Evolutionary conservation across 2,888 invertebrate species (phyloP).

Genomic region (Drosophila macrospina): DNA sequence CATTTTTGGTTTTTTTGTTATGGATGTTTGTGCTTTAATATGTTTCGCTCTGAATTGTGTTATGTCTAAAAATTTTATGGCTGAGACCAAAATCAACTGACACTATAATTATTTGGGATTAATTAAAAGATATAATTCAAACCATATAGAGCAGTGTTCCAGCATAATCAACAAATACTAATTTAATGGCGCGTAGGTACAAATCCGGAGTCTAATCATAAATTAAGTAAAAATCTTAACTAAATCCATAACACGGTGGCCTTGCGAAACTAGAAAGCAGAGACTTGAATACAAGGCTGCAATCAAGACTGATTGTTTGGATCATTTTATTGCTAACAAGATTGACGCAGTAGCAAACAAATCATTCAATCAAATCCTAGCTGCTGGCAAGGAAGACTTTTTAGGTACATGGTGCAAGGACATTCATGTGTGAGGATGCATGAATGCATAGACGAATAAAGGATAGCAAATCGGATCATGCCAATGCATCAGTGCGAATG

Average conservation of each 20-base stretch:
- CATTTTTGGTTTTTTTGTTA: too few species aligned
- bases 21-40: too few species aligned
- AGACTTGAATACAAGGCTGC: not conserved
- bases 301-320: conserved; percentile 38
- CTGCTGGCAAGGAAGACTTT: conserved; percentile 39
- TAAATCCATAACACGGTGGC: not conserved
- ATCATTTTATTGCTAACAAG: conserved; percentile 59
- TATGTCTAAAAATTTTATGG: too few species aligned
- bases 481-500: conserved; percentile 61
- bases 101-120: too few species aligned
- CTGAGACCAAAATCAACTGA: too few species aligned
- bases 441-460: conserved; percentile 19
- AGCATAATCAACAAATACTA: too few species aligned
- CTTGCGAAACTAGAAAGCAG: not conserved
- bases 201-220: not conserved
- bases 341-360: conserved; percentile 48
- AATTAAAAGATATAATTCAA: too few species aligned
- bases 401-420: conserved; percentile 1
- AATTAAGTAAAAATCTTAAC: not conserved
- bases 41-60: too few species aligned
- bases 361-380: conserved; percentile 45
- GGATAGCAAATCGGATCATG: conserved; percentile 71
- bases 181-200: not conserved
- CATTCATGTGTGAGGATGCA: conserved; percentile 1
- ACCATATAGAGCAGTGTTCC: too few species aligned